Conservation (phyloP, 30 jellyfish, hydroid and myxozoan species). For the Aurelia aurita region DNA sequence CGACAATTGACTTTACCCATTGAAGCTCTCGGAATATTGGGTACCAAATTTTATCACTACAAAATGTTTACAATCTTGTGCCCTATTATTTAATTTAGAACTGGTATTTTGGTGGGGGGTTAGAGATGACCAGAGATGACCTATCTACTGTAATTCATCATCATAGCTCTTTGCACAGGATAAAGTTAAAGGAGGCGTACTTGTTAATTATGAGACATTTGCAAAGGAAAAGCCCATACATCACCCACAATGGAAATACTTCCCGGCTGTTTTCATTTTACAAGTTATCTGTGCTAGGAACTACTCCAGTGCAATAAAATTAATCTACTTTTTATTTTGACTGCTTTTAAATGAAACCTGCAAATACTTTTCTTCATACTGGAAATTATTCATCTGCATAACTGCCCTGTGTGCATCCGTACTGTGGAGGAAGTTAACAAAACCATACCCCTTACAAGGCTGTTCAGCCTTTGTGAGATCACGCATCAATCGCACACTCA, state of each 20-base stretch:
- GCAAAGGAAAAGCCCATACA: too few species aligned
- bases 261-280: background rate
- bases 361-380: conserved; percentile 87
- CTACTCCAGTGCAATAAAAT: background rate
- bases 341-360: conserved; percentile 93
- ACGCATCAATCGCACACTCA: conserved; percentile 92
- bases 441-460: conserved; percentile 99
- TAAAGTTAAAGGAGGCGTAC: too few species aligned
- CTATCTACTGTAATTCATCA: too few species aligned
- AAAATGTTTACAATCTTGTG: too few species aligned
- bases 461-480: conserved; percentile 90
- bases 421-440: conserved; percentile 85
- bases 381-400: conserved; percentile 72
- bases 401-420: conserved; percentile 96
- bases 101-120: too few species aligned
- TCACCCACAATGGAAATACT: background rate
- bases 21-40: too few species aligned
- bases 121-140: too few species aligned
- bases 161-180: too few species aligned
- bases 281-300: background rate
- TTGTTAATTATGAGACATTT: too few species aligned
- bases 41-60: too few species aligned
- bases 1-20: too few species aligned
- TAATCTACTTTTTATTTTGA: conserved; percentile 20
- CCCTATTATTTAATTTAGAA: too few species aligned